Base-by-base conservation (phyloP, 2,888 invertebrate species). In the Phragmatobia fuliginosa region DNA sequence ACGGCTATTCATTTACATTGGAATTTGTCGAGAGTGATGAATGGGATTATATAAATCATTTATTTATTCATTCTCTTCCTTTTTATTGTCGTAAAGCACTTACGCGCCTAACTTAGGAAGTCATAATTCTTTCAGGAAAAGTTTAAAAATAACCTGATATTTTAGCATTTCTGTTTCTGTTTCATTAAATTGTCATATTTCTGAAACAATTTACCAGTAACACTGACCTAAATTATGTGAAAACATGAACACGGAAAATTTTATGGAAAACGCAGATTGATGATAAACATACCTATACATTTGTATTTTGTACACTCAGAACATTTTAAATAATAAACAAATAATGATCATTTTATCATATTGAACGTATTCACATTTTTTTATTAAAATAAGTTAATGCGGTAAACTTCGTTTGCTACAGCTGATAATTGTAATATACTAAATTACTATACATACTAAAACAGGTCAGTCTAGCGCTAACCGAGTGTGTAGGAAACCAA, bases 1-100 rank as follows among this genome's bases (percentile, higher is more conserved):
- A 66, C 56, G 66, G 18, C 45, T 52, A 68, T 70, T 62, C 38
- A 25, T 56, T 58, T 62, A 65, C 28, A 71, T 69, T 56, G 62
- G 62, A 59, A 66, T 62, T 59, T 32, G 41, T 25, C 56, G 28
- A 66, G 28, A 56, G 31, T 45, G 41, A 41, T 41, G 33, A 63
- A 66, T 67, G 38, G 25, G 36, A 14, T 25, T 65, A 58, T 21
- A 56, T 56, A 45, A 32, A n/a, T 56, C 25, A 60, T 60, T 32
- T 59, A 59, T 21, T 2, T 25, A 28, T 33, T 10, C 10, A 59
- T 25, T 59, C 0, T 33, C 11, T 32, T 21, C 33, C 21, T 33
- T 11, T 60, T 7, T 32, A 1, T 21, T 59, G 16, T 14, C 28
- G 16, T 31, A 31, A 58, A 18, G 14, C 21, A 25, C 25, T 5